phyloP scores from a whole-genome alignment of 1,140 invertebrate genomes.

The Neotoxoptera formosana region DNA sequence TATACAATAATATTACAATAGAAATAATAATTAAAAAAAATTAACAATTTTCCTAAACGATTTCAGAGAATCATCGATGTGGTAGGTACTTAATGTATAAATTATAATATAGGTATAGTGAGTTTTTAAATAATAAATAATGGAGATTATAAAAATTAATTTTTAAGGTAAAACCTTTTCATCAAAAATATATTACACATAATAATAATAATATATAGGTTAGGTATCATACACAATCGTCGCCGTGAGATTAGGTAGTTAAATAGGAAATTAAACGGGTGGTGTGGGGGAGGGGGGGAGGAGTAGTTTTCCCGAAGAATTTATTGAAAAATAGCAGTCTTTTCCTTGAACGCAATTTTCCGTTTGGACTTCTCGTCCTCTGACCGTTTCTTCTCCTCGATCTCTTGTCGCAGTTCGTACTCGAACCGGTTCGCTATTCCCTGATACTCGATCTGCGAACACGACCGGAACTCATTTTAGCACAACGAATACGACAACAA shows the following conservation, averaged over 20 bases:
- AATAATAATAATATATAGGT: slow-evolving; percentile 12
- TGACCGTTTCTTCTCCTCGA: slow-evolving; percentile 80
- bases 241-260: background rate
- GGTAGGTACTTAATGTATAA: background rate
- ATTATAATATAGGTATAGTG: background rate
- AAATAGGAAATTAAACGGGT: background rate
- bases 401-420: slow-evolving; percentile 84
- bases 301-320: background rate
- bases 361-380: slow-evolving; percentile 80
- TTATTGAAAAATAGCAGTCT: slow-evolving; percentile 76
- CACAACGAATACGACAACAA: background rate
- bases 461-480: background rate
- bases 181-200: slow-evolving; percentile 1
- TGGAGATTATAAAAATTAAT: background rate
- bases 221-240: slow-evolving; percentile 18
- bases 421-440: slow-evolving; percentile 72
- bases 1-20: slow-evolving; percentile 2
- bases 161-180: background rate
- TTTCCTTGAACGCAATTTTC: slow-evolving; percentile 81
- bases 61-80: background rate
- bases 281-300: background rate
- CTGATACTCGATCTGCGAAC: slow-evolving; percentile 79
- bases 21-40: background rate
- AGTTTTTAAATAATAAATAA: slow-evolving; percentile 23
- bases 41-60: slow-evolving; percentile 20